Percentiles rank a stretch among this genome's conserved stretches.
Conservation (phyloP, 2,888 invertebrate genomes). For the Platynereis dumerilii region DNA sequence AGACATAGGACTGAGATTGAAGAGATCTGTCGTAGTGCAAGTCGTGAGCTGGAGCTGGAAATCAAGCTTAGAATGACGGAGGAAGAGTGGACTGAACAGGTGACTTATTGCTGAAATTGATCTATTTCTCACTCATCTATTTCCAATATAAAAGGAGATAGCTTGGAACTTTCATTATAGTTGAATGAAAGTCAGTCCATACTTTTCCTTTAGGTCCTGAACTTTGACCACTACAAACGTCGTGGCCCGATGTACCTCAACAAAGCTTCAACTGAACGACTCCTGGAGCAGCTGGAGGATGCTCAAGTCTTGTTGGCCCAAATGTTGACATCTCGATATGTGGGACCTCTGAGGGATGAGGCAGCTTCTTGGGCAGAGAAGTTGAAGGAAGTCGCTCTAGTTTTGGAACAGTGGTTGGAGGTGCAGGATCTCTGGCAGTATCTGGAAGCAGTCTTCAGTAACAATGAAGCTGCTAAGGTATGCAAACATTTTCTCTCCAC, state of each 20-base stretch:
- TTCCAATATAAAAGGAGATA: too few relatives aligned
- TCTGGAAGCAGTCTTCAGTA: slow-evolving; percentile 62
- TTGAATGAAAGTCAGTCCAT: too few relatives aligned
- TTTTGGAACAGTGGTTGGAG: slow-evolving; percentile 62
- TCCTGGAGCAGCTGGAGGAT: slow-evolving; percentile 63
- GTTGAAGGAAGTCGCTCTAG: slow-evolving; percentile 62
- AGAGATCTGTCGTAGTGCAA: slow-evolving; percentile 61
- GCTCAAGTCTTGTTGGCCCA: slow-evolving; percentile 61
- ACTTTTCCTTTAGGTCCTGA: slow-evolving; percentile 7
- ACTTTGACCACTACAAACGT: slow-evolving; percentile 5
- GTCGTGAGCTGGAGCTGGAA: slow-evolving; percentile 61
- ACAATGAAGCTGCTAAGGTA: slow-evolving; percentile 55
- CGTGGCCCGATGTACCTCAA: not conserved
- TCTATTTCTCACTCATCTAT: not conserved
- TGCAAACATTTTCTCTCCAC: too few relatives aligned
- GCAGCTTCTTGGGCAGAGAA: slow-evolving; percentile 63
- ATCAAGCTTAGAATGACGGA: slow-evolving; percentile 62
- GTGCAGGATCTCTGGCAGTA: slow-evolving; percentile 63
- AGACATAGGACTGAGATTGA: slow-evolving; percentile 59
- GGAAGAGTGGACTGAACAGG: slow-evolving; percentile 64
- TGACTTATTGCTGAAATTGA: slow-evolving; percentile 11
- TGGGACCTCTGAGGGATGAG: slow-evolving; percentile 62
- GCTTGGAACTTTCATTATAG: too few relatives aligned
- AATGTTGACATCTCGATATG: slow-evolving; percentile 61
- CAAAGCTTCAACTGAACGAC: slow-evolving; percentile 50